Base-by-base conservation (phyloP, 1,140 invertebrate genomes). In the Ladona fulva region DNA sequence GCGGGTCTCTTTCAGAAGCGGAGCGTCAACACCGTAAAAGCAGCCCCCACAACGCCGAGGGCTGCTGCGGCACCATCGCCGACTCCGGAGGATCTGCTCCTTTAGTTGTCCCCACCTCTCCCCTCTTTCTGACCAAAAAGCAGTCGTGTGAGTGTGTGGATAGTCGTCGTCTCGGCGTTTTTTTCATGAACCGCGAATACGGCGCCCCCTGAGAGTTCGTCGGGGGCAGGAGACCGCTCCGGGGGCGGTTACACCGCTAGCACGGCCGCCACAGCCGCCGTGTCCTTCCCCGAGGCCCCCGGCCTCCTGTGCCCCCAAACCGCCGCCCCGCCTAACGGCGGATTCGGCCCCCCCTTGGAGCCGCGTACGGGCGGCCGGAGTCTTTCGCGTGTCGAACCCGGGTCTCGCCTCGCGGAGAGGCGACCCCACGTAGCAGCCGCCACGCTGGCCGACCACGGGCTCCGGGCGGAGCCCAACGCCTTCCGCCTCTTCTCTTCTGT, bases 221-320 rank as follows among this genome's bases (percentile, higher is more conserved):
- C 52, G 52, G 52, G 52, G 52, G 52, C 52, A 66, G 52, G 52
- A 66, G 52, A 66, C 52, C 52, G 52, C 52, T 66, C 52, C n/a
- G 52, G 52, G 52, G 52, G 52, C 52, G 52, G 52, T 66, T 66
- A 66, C 52, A 22, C 52, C 52, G 52, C 52, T 66, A 66, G 52
- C 52, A 66, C 52, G 52, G 52, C 52, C 52, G 52, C 52, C 52
- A 12, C 52, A 16, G 52, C 52, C n/a, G 52, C 52, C 52, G 52
- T 66, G 52, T 66, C 52, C 52, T 66, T 6, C 52, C 52, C 52
- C 52, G 52, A 66, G 52, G 52, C 52, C 52, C n/a, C 52, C 16
- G 52, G 52, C 52, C 52, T 66, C 52, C 52, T 66, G 52, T 22
- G 52, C 52, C 52, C 52, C 52, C 52, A 19, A 22, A 5, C 52